A percentile compares a stretch with the other conserved stretches of the same genome.
Conservation (phyloP, 2,797 vertebrate species). For the Simalia tracyae region DNA sequence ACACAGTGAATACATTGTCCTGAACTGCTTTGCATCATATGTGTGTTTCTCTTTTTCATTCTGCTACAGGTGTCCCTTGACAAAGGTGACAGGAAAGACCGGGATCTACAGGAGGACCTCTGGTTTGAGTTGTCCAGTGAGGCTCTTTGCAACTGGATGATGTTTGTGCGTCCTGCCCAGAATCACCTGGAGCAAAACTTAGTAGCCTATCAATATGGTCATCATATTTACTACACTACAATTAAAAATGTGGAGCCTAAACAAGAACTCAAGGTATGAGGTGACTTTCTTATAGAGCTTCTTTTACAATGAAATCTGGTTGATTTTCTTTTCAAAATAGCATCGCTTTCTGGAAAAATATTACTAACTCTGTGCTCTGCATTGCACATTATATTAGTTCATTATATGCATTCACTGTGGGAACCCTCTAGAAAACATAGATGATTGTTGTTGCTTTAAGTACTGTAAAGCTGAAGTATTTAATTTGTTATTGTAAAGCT, state of each 20-base stretch:
- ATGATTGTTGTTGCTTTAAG: not conserved
- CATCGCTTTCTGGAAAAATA: not conserved
- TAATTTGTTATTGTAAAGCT: not conserved
- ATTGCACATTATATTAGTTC: not conserved
- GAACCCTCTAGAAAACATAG: not conserved
- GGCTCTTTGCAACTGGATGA: constrained; percentile 97
- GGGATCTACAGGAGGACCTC: constrained; percentile 79
- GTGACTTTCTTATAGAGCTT: not conserved
- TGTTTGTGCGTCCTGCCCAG: constrained; percentile 97
- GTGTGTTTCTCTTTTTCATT: constrained; percentile 26
- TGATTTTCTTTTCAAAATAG: not conserved
- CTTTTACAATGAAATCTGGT: not conserved
- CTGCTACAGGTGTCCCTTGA: constrained; percentile 82
- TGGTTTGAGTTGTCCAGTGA: constrained; percentile 96
- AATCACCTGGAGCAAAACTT: constrained; percentile 98
- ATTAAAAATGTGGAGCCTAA: constrained; percentile 98
- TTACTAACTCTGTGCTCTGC: not conserved
- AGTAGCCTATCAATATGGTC: constrained; percentile 95
- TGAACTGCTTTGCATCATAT: not conserved
- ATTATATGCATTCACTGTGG: not conserved
- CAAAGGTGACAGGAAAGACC: constrained; percentile 80
- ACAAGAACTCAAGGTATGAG: constrained; percentile 92
- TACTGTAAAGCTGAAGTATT: not conserved
- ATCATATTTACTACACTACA: constrained; percentile 95
- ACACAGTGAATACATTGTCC: too few relatives aligned